Percentiles rank a stretch among this genome's conserved stretches.
Conservation (phyloP, 2,888 invertebrate species). For the Drosophila rellima region DNA sequence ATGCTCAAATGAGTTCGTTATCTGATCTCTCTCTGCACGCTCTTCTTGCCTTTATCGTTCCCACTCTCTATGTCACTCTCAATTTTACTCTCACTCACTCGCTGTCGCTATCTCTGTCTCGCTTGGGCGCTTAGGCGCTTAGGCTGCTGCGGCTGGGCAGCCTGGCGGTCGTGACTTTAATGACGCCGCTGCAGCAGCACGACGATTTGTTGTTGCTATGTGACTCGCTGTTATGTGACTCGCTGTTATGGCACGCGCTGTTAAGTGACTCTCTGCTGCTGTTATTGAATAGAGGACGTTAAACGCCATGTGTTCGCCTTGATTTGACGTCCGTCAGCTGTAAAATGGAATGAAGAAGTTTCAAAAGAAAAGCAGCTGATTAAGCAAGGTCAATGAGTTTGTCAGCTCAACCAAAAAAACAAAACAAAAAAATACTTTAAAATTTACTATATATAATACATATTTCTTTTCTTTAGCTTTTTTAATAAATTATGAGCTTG, state of each 20-base stretch:
- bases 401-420: slow-evolving; percentile 1
- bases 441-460: neutral
- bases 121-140: slow-evolving; percentile 1
- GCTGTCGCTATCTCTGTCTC: no score
- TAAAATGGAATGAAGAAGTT: slow-evolving; percentile 8
- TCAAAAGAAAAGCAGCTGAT: slow-evolving; percentile 43
- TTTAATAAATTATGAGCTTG: slow-evolving; percentile 36
- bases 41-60: neutral
- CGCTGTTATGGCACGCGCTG: slow-evolving; percentile 14
- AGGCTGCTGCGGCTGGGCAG: slow-evolving; percentile 41
- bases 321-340: slow-evolving; percentile 61
- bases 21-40: neutral
- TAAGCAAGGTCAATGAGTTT: slow-evolving; percentile 41
- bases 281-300: slow-evolving; percentile 41
- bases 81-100: neutral
- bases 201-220: slow-evolving; percentile 7
- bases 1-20: slow-evolving; percentile 8
- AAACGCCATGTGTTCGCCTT: slow-evolving; percentile 75
- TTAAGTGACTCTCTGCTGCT: slow-evolving; percentile 14
- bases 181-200: slow-evolving; percentile 37
- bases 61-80: neutral
- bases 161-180: slow-evolving; percentile 36
- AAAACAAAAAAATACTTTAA: no score
- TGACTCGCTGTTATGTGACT: slow-evolving; percentile 15
- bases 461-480: neutral